Percentiles rank a stretch among this genome's conserved stretches.
phyloP scores from a whole-genome alignment of 1,140 invertebrate genomes.

The Euborellia annulipes region DNA sequence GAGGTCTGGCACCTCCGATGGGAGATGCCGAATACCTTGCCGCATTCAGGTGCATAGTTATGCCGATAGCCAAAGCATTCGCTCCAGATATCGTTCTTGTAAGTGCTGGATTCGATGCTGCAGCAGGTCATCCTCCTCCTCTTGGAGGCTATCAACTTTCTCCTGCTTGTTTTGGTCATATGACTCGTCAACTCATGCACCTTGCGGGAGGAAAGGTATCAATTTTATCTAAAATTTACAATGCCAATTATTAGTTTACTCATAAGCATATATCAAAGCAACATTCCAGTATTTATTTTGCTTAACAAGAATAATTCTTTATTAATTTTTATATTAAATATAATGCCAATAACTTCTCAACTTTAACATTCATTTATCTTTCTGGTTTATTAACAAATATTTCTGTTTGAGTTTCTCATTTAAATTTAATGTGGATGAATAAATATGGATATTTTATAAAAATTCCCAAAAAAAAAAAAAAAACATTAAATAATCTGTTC shows the following conservation, averaged over 20 bases:
- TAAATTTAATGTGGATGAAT: too few species aligned
- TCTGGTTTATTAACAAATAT: too few species aligned
- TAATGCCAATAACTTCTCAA: too few species aligned
- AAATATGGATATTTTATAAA: too few species aligned
- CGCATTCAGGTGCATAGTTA: constrained; percentile 83
- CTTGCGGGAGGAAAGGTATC: constrained; percentile 77
- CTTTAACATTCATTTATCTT: too few species aligned
- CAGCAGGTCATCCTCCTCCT: constrained; percentile 78
- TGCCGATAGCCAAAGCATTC: constrained; percentile 87
- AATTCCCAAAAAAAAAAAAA: neutral
- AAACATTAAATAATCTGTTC: neutral
- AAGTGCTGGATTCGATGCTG: constrained; percentile 95
- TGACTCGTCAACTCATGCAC: constrained; percentile 87
- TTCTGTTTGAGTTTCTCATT: too few species aligned
- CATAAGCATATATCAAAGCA: neutral
- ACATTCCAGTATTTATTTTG: neutral
- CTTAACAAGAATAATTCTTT: neutral
- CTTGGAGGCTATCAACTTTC: constrained; percentile 90
- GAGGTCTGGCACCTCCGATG: constrained; percentile 77
- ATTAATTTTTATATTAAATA: too few species aligned
- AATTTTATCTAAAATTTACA: too few species aligned
- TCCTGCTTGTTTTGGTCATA: constrained; percentile 88
- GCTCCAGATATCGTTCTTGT: constrained; percentile 90
- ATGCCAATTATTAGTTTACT: neutral
- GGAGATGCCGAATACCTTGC: constrained; percentile 96